Percentiles rank a stretch among this genome's conserved stretches.
phyloP scores from a whole-genome alignment of 2,888 invertebrate genomes.

The Microchrysa polita region DNA sequence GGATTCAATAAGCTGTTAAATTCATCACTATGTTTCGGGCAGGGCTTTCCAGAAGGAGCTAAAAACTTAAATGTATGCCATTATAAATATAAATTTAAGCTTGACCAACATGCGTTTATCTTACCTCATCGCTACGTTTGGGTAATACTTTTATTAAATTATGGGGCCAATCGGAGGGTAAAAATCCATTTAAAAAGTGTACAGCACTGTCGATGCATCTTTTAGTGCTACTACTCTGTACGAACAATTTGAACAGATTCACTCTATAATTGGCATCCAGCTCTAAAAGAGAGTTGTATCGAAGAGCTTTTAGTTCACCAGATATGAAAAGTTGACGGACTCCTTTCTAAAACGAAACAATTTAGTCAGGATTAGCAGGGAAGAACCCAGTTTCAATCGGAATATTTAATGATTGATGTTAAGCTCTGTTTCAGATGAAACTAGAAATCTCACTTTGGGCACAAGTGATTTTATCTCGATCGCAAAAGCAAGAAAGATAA shows the following conservation, averaged over 20 bases:
- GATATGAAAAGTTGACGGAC: neutral
- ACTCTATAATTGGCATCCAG: neutral
- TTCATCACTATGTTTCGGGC: conserved; percentile 8
- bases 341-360: conserved; percentile 20
- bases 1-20: neutral
- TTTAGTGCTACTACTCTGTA: conserved; percentile 5
- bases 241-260: neutral
- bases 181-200: conserved; percentile 19
- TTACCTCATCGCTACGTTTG: conserved; percentile 4
- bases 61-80: neutral
- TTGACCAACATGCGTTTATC: neutral
- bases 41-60: neutral
- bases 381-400: no score
- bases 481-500: no score
- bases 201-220: conserved; percentile 25
- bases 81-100: neutral
- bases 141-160: conserved; percentile 3
- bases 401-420: no score
- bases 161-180: neutral
- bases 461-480: no score
- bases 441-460: no score
- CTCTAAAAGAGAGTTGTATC: neutral
- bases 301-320: conserved; percentile 9
- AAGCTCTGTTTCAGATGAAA: no score
- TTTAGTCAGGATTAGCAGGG: no score